phyloP scores from a whole-genome alignment of 2,113 vertebrate species.

The Caracal caracal region DNA sequence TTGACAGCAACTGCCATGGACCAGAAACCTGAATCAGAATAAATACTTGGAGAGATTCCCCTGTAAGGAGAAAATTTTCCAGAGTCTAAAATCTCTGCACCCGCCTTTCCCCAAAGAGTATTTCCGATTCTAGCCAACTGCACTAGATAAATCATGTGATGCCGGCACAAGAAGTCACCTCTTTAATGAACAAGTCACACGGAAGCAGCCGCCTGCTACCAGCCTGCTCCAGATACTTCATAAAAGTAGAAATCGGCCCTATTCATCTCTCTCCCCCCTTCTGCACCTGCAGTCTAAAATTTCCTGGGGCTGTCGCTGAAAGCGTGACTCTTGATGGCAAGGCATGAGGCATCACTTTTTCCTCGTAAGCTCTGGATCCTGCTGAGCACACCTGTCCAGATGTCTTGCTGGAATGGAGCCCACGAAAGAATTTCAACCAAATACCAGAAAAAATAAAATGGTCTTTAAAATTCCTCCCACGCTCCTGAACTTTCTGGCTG shows the following conservation, averaged over 20 bases:
- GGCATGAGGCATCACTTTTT: fast-evolving
- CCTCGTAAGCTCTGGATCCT: fast-evolving
- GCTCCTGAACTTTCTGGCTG: not conserved
- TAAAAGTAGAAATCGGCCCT: constrained; percentile 80
- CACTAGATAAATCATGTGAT: constrained; percentile 90
- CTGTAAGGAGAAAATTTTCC: not conserved
- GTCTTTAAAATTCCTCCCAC: not conserved
- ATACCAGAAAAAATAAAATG: not conserved
- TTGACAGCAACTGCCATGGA: not conserved
- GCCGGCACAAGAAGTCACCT: constrained; percentile 89
- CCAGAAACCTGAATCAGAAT: not conserved
- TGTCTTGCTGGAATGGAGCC: not conserved
- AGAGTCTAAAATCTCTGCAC: not conserved
- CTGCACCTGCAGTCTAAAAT: constrained; percentile 82
- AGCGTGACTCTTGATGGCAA: not conserved
- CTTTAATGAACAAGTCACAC: constrained; percentile 95
- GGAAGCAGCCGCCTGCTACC: constrained; percentile 80
- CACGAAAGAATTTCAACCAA: not conserved
- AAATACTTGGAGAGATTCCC: not conserved
- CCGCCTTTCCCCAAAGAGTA: not conserved
- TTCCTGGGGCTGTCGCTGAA: constrained; percentile 49
- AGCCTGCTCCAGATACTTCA: constrained; percentile 78
- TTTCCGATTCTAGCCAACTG: constrained; percentile 86
- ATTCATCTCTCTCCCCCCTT: constrained; percentile 78
- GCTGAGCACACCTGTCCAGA: constrained; percentile 19